Evolutionary conservation across 2,113 vertebrate genomes (phyloP).

Genomic region (Tyto alba): DNA sequence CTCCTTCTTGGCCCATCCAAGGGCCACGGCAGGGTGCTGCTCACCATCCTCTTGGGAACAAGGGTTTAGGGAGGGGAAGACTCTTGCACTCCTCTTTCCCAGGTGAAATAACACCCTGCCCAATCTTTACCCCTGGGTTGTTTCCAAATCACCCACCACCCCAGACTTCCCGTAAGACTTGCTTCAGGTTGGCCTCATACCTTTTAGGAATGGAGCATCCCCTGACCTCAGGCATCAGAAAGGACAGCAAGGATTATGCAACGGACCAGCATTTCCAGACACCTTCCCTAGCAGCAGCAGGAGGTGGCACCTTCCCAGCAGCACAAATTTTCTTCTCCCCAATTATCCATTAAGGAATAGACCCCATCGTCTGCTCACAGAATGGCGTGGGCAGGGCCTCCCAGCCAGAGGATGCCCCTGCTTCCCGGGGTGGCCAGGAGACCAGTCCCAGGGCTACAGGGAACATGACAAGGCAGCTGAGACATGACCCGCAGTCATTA

Average conservation of each 20-base stretch:
- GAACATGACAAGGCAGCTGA: accelerated
- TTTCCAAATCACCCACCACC: neutral
- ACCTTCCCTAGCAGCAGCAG: neutral
- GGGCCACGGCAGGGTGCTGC: neutral
- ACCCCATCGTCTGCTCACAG: neutral
- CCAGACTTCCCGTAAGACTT: neutral
- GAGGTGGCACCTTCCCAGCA: neutral
- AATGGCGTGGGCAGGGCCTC: accelerated
- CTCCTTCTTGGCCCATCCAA: neutral
- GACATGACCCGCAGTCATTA: constrained; percentile 35
- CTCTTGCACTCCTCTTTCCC: neutral
- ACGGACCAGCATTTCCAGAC: neutral
- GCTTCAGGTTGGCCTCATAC: neutral
- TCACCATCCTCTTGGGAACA: neutral
- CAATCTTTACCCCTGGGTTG: neutral
- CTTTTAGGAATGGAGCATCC: neutral
- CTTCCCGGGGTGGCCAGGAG: neutral
- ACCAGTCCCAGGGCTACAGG: neutral
- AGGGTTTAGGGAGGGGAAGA: neutral
- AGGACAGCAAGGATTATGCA: neutral
- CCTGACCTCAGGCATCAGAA: neutral
- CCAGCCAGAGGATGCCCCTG: neutral
- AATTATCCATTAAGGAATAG: neutral
- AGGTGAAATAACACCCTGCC: neutral
- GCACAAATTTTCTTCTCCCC: neutral